Percentiles rank a stretch among this genome's conserved stretches.
phyloP scores from a whole-genome alignment of 1,140 invertebrate species.

The Danaus melanippus region DNA sequence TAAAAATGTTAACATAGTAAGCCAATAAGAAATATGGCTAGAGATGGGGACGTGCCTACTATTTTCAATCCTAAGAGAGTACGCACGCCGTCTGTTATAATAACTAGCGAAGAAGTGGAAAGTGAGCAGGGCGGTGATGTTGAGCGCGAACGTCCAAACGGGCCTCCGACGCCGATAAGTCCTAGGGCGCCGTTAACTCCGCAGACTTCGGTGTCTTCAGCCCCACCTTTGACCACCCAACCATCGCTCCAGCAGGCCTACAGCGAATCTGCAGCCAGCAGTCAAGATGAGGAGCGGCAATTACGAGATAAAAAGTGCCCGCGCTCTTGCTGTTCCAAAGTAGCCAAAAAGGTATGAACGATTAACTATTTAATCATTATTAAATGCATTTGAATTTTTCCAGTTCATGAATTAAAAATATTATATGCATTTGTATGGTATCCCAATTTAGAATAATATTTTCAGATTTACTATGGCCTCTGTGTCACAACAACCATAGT shows the following conservation, averaged over 20 bases:
- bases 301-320: constrained; percentile 72
- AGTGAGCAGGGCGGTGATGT: constrained; percentile 43
- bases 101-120: constrained; percentile 75
- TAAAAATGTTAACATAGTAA: constrained; percentile 26
- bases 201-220: constrained; percentile 55
- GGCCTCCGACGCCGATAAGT: constrained; percentile 57
- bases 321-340: constrained; percentile 79
- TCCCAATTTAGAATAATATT: constrained; percentile 30
- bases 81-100: constrained; percentile 79
- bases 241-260: constrained; percentile 59
- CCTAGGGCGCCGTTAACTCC: constrained; percentile 59
- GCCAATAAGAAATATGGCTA: constrained; percentile 45
- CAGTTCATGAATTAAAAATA: constrained; percentile 1
- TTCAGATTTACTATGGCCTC: constrained; percentile 89
- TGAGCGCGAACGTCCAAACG: constrained; percentile 51
- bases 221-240: constrained; percentile 54
- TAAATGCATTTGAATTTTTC: not conserved
- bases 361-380: constrained; percentile 8
- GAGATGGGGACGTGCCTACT: constrained; percentile 80
- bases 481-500: constrained; percentile 88
- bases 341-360: constrained; percentile 74
- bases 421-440: constrained; percentile 14
- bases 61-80: constrained; percentile 83
- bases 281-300: constrained; percentile 65
- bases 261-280: constrained; percentile 72